Percentiles rank a stretch among this genome's conserved stretches.
Conservation (phyloP, 2,113 vertebrate genomes). For the Oncorhynchus mykiss region DNA sequence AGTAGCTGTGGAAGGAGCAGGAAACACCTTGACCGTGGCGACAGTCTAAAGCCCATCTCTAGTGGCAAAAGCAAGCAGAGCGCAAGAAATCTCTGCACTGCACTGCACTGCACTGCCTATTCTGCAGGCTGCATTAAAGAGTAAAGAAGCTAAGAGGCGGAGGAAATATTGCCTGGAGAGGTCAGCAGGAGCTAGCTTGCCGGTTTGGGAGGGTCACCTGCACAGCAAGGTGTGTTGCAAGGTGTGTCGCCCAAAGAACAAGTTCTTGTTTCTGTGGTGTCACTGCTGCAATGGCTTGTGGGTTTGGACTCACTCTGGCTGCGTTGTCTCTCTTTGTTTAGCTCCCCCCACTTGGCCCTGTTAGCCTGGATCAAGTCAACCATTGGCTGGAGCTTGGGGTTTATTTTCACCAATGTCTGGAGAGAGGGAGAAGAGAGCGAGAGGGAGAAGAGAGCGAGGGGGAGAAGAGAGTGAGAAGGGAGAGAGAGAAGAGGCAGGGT, state of each 20-base stretch:
- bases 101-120: slow-evolving; percentile 56
- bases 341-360: slow-evolving; percentile 89
- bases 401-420: slow-evolving; percentile 91
- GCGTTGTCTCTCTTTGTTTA: slow-evolving; percentile 82
- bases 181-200: slow-evolving; percentile 63
- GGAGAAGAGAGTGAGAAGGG: slow-evolving; percentile 23
- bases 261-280: slow-evolving; percentile 39
- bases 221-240: slow-evolving; percentile 50
- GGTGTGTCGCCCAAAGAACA: slow-evolving; percentile 42
- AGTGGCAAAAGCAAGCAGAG: slow-evolving; percentile 69
- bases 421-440: slow-evolving; percentile 5
- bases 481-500: too few species aligned
- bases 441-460: slow-evolving; percentile 54
- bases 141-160: slow-evolving; percentile 43
- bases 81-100: slow-evolving; percentile 55
- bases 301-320: slow-evolving; percentile 59
- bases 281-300: slow-evolving; percentile 37
- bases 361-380: slow-evolving; percentile 87
- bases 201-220: slow-evolving; percentile 37
- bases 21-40: slow-evolving; percentile 44
- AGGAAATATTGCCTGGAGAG: slow-evolving; percentile 17
- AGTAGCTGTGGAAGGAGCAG: slow-evolving; percentile 39
- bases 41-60: slow-evolving; percentile 57
- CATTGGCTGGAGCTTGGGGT: slow-evolving; percentile 93
- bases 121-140: slow-evolving; percentile 56